Percentiles rank a stretch among this genome's conserved stretches.
Evolutionary conservation across 2,888 invertebrate species (phyloP).

Genomic region (Tortrix viridana): DNA sequence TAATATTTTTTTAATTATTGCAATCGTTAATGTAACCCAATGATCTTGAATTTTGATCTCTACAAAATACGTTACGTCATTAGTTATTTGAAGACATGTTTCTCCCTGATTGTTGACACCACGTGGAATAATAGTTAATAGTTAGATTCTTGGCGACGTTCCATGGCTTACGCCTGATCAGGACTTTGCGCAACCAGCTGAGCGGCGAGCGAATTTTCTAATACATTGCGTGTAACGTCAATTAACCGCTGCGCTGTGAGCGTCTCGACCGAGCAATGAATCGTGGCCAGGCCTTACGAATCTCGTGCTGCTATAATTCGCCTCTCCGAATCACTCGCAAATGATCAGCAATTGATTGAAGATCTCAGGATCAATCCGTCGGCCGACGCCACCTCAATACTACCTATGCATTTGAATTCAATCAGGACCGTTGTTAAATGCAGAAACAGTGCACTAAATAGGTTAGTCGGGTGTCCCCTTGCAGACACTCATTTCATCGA

Average conservation of each 20-base stretch:
- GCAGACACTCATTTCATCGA: too few species aligned
- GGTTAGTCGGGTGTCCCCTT: too few species aligned
- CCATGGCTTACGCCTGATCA: too few species aligned
- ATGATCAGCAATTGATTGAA: constrained; percentile 10
- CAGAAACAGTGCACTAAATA: neutral
- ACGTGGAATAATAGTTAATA: neutral
- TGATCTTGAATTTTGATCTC: neutral
- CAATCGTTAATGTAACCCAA: too few species aligned
- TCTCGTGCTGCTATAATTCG: neutral
- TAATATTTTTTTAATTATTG: too few species aligned
- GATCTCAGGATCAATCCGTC: neutral
- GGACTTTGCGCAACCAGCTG: too few species aligned
- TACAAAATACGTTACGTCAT: neutral
- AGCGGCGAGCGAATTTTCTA: too few species aligned
- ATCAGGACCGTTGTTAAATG: constrained; percentile 2
- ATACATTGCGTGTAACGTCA: too few species aligned
- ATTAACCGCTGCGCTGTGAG: too few species aligned
- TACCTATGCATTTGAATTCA: constrained; percentile 4
- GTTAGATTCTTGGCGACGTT: constrained; percentile 22
- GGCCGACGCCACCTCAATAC: neutral
- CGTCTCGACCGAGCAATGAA: too few species aligned
- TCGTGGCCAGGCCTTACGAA: too few species aligned
- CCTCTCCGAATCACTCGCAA: constrained; percentile 2
- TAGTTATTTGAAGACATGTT: constrained; percentile 4
- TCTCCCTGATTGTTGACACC: constrained; percentile 11